Percentiles rank a stretch among this genome's conserved stretches.
These are phyloP conservation scores for Microctenopoma lineatum DNA, from an alignment of 2,797 vertebrate genomes.

Conservation along the genomic window DNA sequence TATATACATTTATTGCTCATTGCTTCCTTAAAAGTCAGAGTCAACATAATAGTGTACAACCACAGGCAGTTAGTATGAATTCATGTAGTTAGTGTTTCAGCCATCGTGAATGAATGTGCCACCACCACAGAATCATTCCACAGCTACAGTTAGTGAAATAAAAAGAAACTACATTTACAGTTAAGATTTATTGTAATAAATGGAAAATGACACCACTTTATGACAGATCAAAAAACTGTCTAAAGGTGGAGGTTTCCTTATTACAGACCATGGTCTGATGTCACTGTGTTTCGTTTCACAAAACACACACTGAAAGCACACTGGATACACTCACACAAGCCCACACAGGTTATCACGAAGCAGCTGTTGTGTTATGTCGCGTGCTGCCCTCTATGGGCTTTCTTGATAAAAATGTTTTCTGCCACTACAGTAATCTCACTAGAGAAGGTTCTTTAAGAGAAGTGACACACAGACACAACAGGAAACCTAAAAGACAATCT, in stretches of 20 bases:
- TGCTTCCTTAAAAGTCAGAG: background rate
- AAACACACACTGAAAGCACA: slow-evolving; percentile 26
- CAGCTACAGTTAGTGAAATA: background rate
- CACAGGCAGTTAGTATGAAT: background rate
- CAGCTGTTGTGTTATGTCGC: slow-evolving; percentile 31
- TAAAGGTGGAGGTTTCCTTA: slow-evolving; percentile 7
- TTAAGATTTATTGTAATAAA: background rate
- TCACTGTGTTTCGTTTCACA: slow-evolving; percentile 28
- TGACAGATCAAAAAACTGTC: slow-evolving; percentile 2
- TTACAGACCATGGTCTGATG: slow-evolving; percentile 10
- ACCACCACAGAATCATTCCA: background rate
- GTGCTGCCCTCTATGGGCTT: slow-evolving; percentile 43
- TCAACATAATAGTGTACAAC: background rate
- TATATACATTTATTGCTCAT: background rate
- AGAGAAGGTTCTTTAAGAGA: background rate
- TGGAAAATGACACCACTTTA: slow-evolving; percentile 14
- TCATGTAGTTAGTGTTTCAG: background rate
- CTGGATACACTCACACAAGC: slow-evolving; percentile 4
- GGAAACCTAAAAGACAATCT: slow-evolving; percentile 29
- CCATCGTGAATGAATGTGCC: background rate
- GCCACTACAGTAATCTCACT: slow-evolving; percentile 5
- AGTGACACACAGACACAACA: slow-evolving; percentile 5
- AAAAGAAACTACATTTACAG: background rate
- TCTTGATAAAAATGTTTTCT: slow-evolving; percentile 1
- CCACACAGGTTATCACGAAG: slow-evolving; percentile 9